Percentiles rank a stretch among this genome's conserved stretches.
phyloP scores from a whole-genome alignment of 2,113 vertebrate genomes.

The Acinonyx jubatus region DNA sequence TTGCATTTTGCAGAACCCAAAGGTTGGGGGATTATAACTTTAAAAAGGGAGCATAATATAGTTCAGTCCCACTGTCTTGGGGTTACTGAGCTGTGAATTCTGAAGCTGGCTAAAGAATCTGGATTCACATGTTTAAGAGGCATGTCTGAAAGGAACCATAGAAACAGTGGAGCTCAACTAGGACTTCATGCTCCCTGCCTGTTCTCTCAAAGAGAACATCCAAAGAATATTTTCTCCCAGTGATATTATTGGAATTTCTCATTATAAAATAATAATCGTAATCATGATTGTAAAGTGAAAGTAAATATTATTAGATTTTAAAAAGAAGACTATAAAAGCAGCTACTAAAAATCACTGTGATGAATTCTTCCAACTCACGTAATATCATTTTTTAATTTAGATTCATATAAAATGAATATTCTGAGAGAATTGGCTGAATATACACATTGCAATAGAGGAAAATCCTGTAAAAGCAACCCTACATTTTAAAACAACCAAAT shows the following conservation, averaged over 20 bases:
- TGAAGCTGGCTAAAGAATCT: background rate
- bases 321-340: slow-evolving; percentile 52
- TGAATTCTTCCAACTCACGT: slow-evolving; percentile 2
- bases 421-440: background rate
- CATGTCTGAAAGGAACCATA: background rate
- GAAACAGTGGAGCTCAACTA: background rate
- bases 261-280: background rate
- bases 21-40: background rate
- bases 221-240: background rate
- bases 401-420: slow-evolving; percentile 56
- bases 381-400: background rate
- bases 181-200: background rate
- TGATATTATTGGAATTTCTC: background rate
- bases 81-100: background rate
- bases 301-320: background rate
- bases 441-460: background rate
- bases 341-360: background rate
- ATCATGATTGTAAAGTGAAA: background rate
- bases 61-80: background rate
- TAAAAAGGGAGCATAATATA: background rate
- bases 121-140: background rate
- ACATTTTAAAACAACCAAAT: slow-evolving; percentile 21
- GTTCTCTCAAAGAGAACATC: background rate
- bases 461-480: background rate
- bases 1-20: background rate